Conservation (phyloP, 2,888 invertebrate genomes). For the Creontiades dilutus region DNA sequence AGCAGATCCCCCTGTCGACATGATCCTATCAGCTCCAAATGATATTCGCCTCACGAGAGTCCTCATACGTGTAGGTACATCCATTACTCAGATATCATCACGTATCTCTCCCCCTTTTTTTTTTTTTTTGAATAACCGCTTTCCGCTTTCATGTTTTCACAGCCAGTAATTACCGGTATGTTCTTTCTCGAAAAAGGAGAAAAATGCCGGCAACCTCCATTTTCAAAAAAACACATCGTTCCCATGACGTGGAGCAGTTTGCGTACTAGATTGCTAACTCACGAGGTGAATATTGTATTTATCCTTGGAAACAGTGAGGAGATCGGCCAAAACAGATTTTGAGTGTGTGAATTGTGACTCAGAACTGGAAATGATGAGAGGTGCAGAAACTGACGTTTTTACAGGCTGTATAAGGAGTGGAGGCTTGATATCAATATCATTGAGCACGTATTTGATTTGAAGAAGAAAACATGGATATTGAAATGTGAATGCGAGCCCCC, state of each 20-base stretch:
- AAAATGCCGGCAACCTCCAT: background rate
- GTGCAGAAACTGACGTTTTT: too few species aligned
- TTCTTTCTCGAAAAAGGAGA: background rate
- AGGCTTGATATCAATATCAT: too few species aligned
- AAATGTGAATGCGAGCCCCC: too few species aligned
- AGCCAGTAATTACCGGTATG: background rate
- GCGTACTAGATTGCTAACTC: slow-evolving; percentile 17
- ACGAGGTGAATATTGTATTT: background rate
- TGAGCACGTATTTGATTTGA: too few species aligned
- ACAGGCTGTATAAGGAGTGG: too few species aligned
- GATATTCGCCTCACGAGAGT: slow-evolving; percentile 17
- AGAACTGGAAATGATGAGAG: too few species aligned
- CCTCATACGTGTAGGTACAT: slow-evolving; percentile 5
- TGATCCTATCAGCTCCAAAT: slow-evolving; percentile 15
- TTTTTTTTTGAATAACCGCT: background rate
- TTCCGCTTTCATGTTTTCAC: slow-evolving; percentile 36
- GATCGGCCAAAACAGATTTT: too few species aligned
- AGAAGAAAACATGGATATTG: too few species aligned
- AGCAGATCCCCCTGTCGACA: slow-evolving; percentile 21
- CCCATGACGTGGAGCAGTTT: background rate
- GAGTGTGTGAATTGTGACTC: too few species aligned
- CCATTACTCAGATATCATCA: slow-evolving; percentile 23
- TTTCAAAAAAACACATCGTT: background rate
- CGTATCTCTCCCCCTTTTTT: background rate
- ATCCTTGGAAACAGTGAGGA: background rate